phyloP scores from a whole-genome alignment of 2,113 vertebrate species.

The Ondatra zibethicus region DNA sequence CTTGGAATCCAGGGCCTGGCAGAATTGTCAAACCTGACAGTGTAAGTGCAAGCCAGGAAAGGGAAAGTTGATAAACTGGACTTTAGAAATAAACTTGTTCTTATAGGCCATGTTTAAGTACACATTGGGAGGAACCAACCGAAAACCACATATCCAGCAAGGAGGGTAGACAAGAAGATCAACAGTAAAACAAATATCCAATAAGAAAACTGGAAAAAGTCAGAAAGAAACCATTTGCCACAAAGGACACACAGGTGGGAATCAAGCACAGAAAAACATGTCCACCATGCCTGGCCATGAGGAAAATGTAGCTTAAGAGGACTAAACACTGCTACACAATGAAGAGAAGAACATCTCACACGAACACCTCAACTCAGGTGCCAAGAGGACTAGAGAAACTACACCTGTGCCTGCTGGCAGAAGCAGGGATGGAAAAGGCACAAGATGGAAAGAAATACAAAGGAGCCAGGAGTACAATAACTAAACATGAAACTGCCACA shows the following conservation, averaged over 20 bases:
- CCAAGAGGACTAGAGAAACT: accelerated
- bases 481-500: background rate
- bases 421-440: background rate
- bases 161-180: background rate
- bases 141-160: background rate
- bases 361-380: background rate
- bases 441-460: background rate
- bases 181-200: background rate
- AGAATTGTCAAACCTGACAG: background rate
- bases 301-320: accelerated
- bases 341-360: accelerated
- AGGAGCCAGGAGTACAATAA: no score
- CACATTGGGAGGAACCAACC: background rate
- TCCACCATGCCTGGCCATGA: accelerated
- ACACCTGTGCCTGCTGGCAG: background rate
- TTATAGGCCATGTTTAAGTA: background rate
- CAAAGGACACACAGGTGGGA: background rate
- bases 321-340: accelerated
- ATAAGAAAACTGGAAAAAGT: background rate
- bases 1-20: accelerated
- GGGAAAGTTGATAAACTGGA: background rate
- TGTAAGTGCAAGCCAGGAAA: background rate
- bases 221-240: background rate
- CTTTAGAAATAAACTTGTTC: background rate
- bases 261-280: background rate